Evolutionary conservation across 2,113 vertebrate species (phyloP).

Genomic region (Grammomys surdaster): DNA sequence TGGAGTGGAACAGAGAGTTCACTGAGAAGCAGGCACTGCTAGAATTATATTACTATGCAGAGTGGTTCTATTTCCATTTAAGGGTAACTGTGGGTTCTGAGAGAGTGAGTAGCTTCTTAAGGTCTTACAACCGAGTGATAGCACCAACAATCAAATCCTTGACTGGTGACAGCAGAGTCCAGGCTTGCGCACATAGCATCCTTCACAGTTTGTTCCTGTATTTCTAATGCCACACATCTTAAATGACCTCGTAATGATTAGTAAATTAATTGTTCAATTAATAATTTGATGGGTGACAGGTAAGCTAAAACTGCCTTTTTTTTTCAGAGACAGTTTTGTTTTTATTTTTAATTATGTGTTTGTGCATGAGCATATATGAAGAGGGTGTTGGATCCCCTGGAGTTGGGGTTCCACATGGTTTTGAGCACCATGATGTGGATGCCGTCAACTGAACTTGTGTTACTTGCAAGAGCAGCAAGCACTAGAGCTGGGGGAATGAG

Average conservation of each 20-base stretch:
- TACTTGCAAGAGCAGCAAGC: not conserved
- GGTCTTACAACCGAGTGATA: not conserved
- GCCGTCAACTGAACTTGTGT: not conserved
- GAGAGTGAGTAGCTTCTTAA: not conserved
- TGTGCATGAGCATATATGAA: not conserved
- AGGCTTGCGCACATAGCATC: not conserved
- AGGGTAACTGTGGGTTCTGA: not conserved
- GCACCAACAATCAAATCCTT: conserved; percentile 12
- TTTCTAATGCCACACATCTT: conserved; percentile 15
- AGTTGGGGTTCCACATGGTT: not conserved
- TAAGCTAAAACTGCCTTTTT: not conserved
- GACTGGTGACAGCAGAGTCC: not conserved
- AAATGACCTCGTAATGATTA: not conserved
- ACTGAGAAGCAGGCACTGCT: not conserved
- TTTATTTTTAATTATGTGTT: not conserved
- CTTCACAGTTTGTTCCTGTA: conserved; percentile 9
- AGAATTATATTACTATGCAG: not conserved
- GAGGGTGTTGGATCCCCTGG: not conserved
- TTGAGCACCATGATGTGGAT: not conserved
- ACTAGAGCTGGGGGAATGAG: not conserved
- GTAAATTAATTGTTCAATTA: conserved; percentile 31
- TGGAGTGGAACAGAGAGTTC: conserved; percentile 15
- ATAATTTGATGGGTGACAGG: not conserved
- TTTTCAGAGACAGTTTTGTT: not conserved
- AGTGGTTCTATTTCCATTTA: not conserved